Conservation (phyloP, 2,797 vertebrate genomes). For the Lithobates sylvaticus region DNA sequence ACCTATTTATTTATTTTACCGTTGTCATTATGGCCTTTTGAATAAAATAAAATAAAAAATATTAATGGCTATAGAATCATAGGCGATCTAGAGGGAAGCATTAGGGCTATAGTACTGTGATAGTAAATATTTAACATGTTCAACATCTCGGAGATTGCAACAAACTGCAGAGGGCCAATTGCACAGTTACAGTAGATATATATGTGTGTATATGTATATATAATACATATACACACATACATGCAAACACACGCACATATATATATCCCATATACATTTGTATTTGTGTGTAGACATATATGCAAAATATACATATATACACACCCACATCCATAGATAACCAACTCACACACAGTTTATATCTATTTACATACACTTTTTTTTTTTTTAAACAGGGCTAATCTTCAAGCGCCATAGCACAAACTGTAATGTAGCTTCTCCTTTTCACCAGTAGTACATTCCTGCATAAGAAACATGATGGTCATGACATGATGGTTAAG, state of each 20-base stretch:
- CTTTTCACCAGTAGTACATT: conserved; percentile 75
- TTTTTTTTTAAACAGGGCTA: conserved; percentile 51
- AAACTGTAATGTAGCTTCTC: conserved; percentile 62
- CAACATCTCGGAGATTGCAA: conserved; percentile 14
- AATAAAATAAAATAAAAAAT: neutral
- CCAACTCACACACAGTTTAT: conserved; percentile 6
- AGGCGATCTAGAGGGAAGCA: conserved; percentile 1
- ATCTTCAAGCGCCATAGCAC: conserved; percentile 71
- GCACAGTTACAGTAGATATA: conserved; percentile 73
- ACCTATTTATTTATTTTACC: neutral
- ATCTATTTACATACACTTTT: conserved; percentile 42
- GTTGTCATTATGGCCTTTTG: neutral
- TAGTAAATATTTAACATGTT: neutral
- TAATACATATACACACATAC: no score
- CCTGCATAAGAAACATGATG: conserved; percentile 70
- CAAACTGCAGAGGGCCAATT: conserved; percentile 64
- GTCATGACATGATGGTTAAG: conserved; percentile 69
- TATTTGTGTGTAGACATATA: conserved; percentile 63
- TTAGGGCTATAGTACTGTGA: neutral
- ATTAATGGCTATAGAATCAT: neutral
- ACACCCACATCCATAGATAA: conserved; percentile 23
- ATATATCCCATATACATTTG: conserved; percentile 65
- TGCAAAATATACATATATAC: conserved; percentile 55
- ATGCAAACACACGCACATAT: no score
- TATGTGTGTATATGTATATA: neutral